Conservation (phyloP, 2,113 vertebrate species). For the Dryoscopus gambensis region DNA sequence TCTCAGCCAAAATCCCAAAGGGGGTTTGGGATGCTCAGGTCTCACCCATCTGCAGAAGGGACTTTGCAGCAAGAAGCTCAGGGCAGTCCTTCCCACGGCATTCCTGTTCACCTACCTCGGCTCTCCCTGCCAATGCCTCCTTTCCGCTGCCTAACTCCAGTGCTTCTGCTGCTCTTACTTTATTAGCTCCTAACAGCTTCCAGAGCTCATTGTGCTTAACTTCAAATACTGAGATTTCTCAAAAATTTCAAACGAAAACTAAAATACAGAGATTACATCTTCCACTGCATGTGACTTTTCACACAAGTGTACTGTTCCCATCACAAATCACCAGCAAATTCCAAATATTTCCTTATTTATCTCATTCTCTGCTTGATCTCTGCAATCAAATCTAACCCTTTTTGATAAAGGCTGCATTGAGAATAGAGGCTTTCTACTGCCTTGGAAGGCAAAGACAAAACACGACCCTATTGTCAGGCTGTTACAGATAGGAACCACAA, state of each 20-base stretch:
- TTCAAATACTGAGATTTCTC: background rate
- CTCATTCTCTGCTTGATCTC: background rate
- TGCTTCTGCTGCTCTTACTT: background rate
- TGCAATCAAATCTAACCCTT: background rate
- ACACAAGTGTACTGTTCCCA: background rate
- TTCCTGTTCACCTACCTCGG: background rate
- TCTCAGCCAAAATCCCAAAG: background rate
- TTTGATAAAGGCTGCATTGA: background rate
- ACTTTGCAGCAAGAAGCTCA: background rate
- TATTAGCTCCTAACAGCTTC: background rate
- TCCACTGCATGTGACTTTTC: background rate
- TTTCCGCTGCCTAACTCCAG: background rate
- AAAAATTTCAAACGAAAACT: background rate
- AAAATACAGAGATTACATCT: background rate
- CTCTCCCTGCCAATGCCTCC: background rate
- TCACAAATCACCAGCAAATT: background rate
- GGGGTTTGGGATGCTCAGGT: background rate
- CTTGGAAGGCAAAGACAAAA: background rate
- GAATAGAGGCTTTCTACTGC: background rate
- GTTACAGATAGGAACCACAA: background rate
- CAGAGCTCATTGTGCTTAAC: background rate
- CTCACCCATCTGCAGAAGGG: background rate
- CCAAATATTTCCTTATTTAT: background rate
- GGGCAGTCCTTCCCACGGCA: too few species aligned
- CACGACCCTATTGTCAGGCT: fast-evolving